Evolutionary conservation across 1,140 invertebrate genomes (phyloP).

Genomic region (Ephestia elutella): DNA sequence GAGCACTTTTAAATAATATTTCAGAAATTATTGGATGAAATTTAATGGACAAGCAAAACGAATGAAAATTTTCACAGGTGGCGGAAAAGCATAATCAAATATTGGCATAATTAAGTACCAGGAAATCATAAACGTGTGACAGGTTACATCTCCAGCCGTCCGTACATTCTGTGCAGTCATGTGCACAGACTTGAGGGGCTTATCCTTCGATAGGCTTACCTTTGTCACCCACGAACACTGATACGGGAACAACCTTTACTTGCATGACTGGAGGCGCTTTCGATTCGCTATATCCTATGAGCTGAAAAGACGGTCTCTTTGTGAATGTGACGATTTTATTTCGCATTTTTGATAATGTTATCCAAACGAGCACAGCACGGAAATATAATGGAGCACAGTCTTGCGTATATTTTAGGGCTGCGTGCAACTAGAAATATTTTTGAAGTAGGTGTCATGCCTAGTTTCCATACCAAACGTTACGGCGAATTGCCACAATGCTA

Average conservation of each 20-base stretch:
- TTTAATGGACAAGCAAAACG: no score
- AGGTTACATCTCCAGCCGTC: background rate
- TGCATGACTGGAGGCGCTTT: background rate
- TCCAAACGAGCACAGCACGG: background rate
- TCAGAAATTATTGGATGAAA: no score
- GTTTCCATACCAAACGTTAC: no score
- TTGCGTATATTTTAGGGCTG: no score
- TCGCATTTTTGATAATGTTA: background rate
- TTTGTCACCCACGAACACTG: background rate
- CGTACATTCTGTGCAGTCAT: background rate
- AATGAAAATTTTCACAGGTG: no score
- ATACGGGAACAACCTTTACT: conserved; percentile 1
- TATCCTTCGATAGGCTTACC: conserved; percentile 1
- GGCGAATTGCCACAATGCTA: no score
- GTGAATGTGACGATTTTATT: background rate
- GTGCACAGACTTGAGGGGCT: background rate
- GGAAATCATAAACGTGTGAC: background rate
- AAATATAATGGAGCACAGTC: no score
- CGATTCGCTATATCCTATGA: background rate
- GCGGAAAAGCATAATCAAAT: background rate
- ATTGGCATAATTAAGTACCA: conserved; percentile 2
- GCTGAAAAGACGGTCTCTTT: background rate
- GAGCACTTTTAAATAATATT: no score
- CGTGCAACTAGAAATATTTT: no score
- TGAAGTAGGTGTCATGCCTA: no score